Evolutionary conservation across 2,888 invertebrate genomes (phyloP).

Genomic region (Macaria liturata): DNA sequence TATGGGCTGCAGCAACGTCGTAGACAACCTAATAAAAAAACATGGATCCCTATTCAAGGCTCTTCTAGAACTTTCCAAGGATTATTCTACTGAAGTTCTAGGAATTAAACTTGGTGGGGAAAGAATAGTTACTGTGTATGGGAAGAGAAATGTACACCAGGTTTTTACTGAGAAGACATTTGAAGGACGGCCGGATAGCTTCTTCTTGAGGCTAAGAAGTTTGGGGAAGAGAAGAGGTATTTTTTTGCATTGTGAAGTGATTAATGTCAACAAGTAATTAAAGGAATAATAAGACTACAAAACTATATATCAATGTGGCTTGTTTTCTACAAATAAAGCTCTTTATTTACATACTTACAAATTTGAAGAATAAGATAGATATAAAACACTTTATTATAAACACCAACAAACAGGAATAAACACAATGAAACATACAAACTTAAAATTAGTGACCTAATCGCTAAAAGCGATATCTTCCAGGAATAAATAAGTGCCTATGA

Average conservation of each 20-base stretch:
- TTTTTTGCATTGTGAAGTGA: background rate
- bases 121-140: slow-evolving; percentile 84
- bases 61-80: slow-evolving; percentile 80
- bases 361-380: too few relatives aligned
- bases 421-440: too few relatives aligned
- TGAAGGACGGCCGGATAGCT: slow-evolving; percentile 88
- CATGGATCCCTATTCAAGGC: slow-evolving; percentile 82
- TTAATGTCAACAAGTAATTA: too few relatives aligned
- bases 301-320: too few relatives aligned
- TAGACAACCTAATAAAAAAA: slow-evolving; percentile 49
- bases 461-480: too few relatives aligned
- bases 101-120: slow-evolving; percentile 86
- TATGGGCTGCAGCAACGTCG: slow-evolving; percentile 57
- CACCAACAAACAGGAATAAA: too few relatives aligned
- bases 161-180: slow-evolving; percentile 85
- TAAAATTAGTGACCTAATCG: too few relatives aligned
- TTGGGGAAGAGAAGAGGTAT: slow-evolving; percentile 87
- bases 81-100: slow-evolving; percentile 84
- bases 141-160: slow-evolving; percentile 84
- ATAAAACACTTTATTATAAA: too few relatives aligned
- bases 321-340: too few relatives aligned
- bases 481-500: too few relatives aligned
- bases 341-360: too few relatives aligned
- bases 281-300: too few relatives aligned
- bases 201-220: slow-evolving; percentile 86